Base-by-base conservation (phyloP, 2,113 vertebrate species). In the Barbus barbus region DNA sequence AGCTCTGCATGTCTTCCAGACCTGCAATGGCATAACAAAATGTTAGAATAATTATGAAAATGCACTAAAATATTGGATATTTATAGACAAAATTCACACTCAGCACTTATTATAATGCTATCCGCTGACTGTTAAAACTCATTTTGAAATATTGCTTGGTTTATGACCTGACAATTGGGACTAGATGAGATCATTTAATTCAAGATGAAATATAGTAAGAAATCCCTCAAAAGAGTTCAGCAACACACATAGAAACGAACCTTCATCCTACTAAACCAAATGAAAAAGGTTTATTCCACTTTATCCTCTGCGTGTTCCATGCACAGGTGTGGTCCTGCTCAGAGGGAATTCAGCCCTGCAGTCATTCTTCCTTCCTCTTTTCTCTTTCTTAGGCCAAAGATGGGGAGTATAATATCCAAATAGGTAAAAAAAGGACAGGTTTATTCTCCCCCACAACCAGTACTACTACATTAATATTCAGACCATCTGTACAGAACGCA, bases 401-500 rank as follows among this genome's bases (percentile, higher is more conserved):
- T 33, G 11, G 65, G 53, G 9, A 81, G 22, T 58, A 69, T 53
- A 33, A 79, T 24, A 83, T 75, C 67, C 56, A 85, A 78, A 85
- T 85, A 76, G 79, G 60, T 83, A 33, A 87, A 82, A 69, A 81
- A 53, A 78, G 60, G n/a, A 9, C 12, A 7, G 20, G 79, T 58
- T 87, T 51, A 11, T 48, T 60, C 36, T 24, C 61, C 18, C 76
- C 31, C 36, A 58, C 61, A 69, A 67, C 24, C 72, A 58, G 11
- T 18, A 53, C 61, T 33, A 20, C 61, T 58, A 4, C 58, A 51
- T 87, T 87, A 84, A 85, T 85, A 83, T 87, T 85, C 65, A 71
- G 56, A 82, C 72, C 53, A 87, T 82, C 83, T 83, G 58, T 65
- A 85, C 56, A 44, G 41, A 22, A 65, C 38, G 24, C 73, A 73